phyloP scores from a whole-genome alignment of 2,113 vertebrate genomes.

The Peromyscus polionotus region DNA sequence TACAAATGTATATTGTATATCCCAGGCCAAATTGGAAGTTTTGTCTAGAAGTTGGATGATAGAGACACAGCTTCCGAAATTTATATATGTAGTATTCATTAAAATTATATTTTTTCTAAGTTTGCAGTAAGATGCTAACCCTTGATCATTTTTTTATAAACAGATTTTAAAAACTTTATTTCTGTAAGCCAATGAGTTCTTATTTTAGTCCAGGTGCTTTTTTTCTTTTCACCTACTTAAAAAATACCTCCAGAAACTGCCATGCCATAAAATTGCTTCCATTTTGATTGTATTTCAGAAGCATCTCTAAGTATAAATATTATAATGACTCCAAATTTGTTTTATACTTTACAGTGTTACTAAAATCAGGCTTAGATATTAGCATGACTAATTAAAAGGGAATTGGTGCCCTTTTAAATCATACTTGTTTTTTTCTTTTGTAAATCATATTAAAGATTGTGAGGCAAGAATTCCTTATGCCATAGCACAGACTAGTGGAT shows the following conservation, averaged over 20 bases:
- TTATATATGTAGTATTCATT: conserved; percentile 84
- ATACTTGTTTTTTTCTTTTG: conserved; percentile 63
- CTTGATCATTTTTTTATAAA: conserved; percentile 80
- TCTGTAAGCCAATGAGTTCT: conserved; percentile 69
- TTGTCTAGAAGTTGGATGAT: conserved; percentile 69
- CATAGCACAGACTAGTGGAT: conserved; percentile 90
- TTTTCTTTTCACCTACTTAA: not conserved
- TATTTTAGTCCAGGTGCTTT: conserved; percentile 76
- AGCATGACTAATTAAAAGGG: conserved; percentile 80
- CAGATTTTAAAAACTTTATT: conserved; percentile 74
- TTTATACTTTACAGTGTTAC: conserved; percentile 71
- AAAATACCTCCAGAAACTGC: conserved; percentile 67
- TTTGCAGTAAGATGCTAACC: conserved; percentile 72
- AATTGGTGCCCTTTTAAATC: conserved; percentile 78
- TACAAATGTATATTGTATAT: conserved; percentile 86
- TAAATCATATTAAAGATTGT: conserved; percentile 33
- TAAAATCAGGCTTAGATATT: conserved; percentile 78
- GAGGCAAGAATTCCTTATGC: conserved; percentile 82
- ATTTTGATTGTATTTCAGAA: conserved; percentile 78
- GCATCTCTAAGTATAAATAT: conserved; percentile 77
- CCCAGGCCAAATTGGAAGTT: conserved; percentile 82
- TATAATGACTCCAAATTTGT: conserved; percentile 72
- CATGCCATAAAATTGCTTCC: conserved; percentile 75
- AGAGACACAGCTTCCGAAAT: conserved; percentile 82
- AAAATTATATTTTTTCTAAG: conserved; percentile 79